Conservation (phyloP, 2,113 vertebrate species). For the Hippocampus zosterae region DNA sequence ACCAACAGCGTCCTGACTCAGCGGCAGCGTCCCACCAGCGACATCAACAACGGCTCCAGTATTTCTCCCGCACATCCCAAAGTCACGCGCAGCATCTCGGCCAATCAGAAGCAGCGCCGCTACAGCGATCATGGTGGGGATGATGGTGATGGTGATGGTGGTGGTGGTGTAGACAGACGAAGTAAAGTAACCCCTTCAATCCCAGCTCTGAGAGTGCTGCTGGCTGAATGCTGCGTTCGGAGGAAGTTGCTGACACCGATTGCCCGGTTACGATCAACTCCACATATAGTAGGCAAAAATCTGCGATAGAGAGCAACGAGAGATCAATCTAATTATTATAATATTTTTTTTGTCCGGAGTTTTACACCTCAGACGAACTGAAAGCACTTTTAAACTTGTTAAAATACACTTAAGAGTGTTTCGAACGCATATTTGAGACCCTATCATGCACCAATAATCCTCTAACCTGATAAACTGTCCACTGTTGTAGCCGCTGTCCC, state of each 20-base stretch:
- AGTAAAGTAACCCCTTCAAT: conserved; percentile 64
- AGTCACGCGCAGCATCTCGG: conserved; percentile 93
- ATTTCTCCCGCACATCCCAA: conserved; percentile 96
- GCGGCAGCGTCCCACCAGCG: conserved; percentile 89
- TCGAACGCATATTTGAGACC: no score
- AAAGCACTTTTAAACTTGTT: no score
- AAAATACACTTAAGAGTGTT: no score
- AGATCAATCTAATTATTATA: no score
- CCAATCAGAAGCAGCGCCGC: conserved; percentile 95
- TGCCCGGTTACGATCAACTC: not conserved
- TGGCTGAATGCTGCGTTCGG: conserved; percentile 50
- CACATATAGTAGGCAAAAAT: not conserved
- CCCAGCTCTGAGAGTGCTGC: conserved; percentile 65
- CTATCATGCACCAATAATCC: no score
- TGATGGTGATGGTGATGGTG: conserved; percentile 60
- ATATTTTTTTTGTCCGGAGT: no score
- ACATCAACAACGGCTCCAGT: conserved; percentile 93
- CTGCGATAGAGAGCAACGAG: no score
- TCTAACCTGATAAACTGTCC: no score
- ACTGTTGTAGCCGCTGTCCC: no score
- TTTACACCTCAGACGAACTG: no score
- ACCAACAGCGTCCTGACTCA: conserved; percentile 85
- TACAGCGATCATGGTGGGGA: conserved; percentile 96
- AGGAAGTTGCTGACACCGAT: conserved; percentile 45
- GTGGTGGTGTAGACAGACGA: conserved; percentile 68